Percentiles rank a stretch among this genome's conserved stretches.
Evolutionary conservation across 2,888 invertebrate species (phyloP).

Genomic region (Lasioglossum morio): DNA sequence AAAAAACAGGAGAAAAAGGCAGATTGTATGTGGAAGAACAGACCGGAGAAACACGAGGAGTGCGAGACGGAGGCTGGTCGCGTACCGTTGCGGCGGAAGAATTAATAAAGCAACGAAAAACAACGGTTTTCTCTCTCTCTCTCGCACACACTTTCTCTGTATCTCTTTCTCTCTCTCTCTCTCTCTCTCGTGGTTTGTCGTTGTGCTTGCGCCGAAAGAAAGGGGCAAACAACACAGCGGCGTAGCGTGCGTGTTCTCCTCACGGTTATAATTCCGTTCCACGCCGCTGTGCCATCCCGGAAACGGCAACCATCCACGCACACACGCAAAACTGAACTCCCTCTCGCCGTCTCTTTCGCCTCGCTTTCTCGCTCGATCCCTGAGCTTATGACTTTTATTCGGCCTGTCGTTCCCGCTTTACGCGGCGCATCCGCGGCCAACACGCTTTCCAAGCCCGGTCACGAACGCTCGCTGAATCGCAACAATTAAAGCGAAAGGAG

Average conservation of each 20-base stretch:
- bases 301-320: slow-evolving; percentile 16
- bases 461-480: slow-evolving; percentile 73
- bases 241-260: slow-evolving; percentile 9
- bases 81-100: slow-evolving; percentile 30
- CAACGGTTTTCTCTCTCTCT: slow-evolving; percentile 1
- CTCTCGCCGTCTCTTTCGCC: background rate
- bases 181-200: slow-evolving; percentile 44
- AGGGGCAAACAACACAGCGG: slow-evolving; percentile 10
- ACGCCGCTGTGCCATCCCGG: slow-evolving; percentile 21
- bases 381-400: slow-evolving; percentile 61
- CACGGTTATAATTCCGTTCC: slow-evolving; percentile 55
- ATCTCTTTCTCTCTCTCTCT: background rate
- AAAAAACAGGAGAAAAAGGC: background rate
- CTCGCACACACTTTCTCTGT: background rate
- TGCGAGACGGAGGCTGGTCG: background rate
- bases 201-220: slow-evolving; percentile 47
- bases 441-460: slow-evolving; percentile 66
- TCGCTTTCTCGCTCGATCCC: background rate
- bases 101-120: slow-evolving; percentile 61
- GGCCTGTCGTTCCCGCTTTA: slow-evolving; percentile 20
- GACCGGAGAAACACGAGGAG: background rate
- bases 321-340: background rate
- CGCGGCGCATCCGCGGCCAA: slow-evolving; percentile 6
- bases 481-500: slow-evolving; percentile 74
- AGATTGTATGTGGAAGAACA: background rate